Percentiles rank a stretch among this genome's conserved stretches.
phyloP scores from a whole-genome alignment of 2,797 vertebrate species.

The Vultur gryphus region DNA sequence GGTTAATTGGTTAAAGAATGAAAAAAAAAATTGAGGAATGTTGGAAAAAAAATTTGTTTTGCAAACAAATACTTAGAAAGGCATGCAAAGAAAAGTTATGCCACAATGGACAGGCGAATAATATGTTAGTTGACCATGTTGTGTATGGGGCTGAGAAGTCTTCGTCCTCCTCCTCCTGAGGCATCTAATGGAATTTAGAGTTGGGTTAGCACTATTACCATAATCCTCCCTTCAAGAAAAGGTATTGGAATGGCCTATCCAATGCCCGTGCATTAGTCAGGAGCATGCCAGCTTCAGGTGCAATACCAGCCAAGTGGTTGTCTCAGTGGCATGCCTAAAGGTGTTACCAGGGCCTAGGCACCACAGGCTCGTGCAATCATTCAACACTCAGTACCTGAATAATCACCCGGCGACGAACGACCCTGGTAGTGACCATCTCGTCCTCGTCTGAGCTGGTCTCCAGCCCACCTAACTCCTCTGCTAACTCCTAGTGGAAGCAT shows the following conservation, averaged over 20 bases:
- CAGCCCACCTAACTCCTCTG: conserved; percentile 88
- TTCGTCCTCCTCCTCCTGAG: neutral
- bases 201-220: neutral
- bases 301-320: neutral
- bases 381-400: conserved; percentile 87
- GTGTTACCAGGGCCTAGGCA: neutral
- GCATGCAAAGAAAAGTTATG: conserved; percentile 48
- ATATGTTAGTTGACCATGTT: neutral
- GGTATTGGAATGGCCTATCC: neutral
- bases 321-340: neutral
- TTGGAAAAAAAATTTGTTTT: neutral
- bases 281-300: neutral
- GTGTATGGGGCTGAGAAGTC: neutral
- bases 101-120: neutral
- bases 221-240: neutral
- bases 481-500: conserved; percentile 88
- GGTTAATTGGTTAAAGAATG: conserved; percentile 2
- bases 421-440: conserved; percentile 93
- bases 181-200: neutral
- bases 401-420: conserved; percentile 92
- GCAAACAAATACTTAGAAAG: conserved; percentile 2
- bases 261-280: conserved; percentile 7
- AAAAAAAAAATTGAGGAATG: neutral
- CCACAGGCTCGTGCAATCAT: conserved; percentile 30
- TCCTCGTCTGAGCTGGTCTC: conserved; percentile 93